Base-by-base conservation (phyloP, 2,888 invertebrate genomes). In the Lycophotia porphyrea region DNA sequence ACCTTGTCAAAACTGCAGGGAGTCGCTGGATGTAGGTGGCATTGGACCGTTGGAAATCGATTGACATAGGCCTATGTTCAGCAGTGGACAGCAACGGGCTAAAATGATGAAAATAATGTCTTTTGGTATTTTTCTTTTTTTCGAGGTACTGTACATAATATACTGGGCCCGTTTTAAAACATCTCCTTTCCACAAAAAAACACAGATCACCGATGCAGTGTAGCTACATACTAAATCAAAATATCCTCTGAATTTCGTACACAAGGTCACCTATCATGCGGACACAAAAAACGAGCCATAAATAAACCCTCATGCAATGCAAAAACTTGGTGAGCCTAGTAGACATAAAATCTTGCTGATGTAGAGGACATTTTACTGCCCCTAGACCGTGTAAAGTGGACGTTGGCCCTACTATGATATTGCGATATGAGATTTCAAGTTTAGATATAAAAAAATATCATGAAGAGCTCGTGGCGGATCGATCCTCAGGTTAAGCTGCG, bases 331-430 rank as follows among this genome's bases (percentile, higher is more conserved):
- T 67, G 49, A 71, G 69, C 61, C 63, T 67, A 66, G 74, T 65
- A 71, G 71, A 71, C 68, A 76, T 76, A 76, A 82, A 84, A 79
- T 80, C 66, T 13, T 65, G 77, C 80, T 88, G 88, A 90, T 87
- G 76, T 81, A 80, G 78, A 82, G 75, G 71, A 75, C 84, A 84
- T 90, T 87, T 80, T 79, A 78, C 76, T 81, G 68, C 76, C 86
- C 87, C 21, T 71, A 74, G 76, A 34, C 67, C 84, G 60, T 60
- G 81, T 69, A 34, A 84, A 84, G 71, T 76, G 68, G 71, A 34
- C 15, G 27, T 2, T 0, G 71, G n/a, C 58, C 67, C 42, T 82
- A 82, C 82, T 31, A 82, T 15, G 81, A 65, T 67, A 0, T 44
- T 27, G 3, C 34, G 0, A 34, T 13, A 34, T 11, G 61, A 52